Conservation (phyloP, 37 sponge, comb jelly and placozoan genomes). For the Amphimedon queenslandica region DNA sequence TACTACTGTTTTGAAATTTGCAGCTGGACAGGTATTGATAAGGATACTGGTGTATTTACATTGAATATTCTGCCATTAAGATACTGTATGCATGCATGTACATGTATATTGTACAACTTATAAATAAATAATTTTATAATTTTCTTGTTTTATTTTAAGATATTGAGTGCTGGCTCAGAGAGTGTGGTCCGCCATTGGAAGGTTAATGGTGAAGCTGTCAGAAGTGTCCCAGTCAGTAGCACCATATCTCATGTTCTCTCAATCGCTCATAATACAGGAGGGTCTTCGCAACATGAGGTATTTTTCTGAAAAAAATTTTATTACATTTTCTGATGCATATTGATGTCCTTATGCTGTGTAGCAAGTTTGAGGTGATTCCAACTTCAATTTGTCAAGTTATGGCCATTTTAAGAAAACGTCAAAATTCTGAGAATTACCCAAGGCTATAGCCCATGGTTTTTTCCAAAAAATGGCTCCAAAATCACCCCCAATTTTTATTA, state of each 20-base stretch:
- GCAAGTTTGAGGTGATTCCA: no score
- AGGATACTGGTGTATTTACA: background rate
- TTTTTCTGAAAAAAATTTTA: background rate
- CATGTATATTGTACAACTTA: background rate
- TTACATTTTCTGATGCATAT: no score
- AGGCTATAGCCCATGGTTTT: no score
- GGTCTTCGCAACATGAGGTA: constrained; percentile 34
- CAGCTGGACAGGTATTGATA: constrained; percentile 46
- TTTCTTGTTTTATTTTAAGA: constrained; percentile 29
- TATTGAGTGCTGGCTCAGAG: constrained; percentile 71
- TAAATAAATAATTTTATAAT: background rate
- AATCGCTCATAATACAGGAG: constrained; percentile 29
- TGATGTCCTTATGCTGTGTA: no score
- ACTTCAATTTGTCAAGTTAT: no score
- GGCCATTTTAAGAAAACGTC: no score
- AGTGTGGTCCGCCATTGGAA: constrained; percentile 48
- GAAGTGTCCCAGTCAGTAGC: constrained; percentile 28
- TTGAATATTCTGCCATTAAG: background rate
- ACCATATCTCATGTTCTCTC: constrained; percentile 32
- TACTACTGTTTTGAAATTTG: constrained; percentile 50
- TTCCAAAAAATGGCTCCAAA: no score
- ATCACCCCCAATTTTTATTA: no score
- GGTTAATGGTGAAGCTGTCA: constrained; percentile 42
- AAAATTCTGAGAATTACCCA: no score
- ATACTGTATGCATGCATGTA: background rate